Evolutionary conservation across 2,888 invertebrate genomes (phyloP).

Genomic region (Meloe dianella): DNA sequence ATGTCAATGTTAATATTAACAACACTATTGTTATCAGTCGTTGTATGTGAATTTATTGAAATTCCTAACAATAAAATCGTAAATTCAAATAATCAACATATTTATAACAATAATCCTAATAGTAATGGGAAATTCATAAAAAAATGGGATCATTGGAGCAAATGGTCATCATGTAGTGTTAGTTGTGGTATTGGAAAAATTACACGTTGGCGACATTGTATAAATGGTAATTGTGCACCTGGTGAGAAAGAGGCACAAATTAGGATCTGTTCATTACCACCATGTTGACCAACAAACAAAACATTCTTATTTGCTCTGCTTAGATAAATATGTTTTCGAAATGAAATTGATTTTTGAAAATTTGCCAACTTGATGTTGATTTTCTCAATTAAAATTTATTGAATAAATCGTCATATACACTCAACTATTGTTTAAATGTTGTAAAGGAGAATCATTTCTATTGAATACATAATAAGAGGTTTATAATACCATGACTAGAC

Average conservation of each 20-base stretch:
- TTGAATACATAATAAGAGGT: conserved; percentile 3
- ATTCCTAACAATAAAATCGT: not conserved
- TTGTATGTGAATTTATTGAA: conserved; percentile 17
- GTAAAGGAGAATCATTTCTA: conserved; percentile 1
- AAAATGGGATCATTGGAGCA: conserved; percentile 61
- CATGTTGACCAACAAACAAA: conserved; percentile 48
- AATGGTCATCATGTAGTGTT: conserved; percentile 61
- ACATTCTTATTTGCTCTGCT: not conserved
- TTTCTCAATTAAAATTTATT: no score
- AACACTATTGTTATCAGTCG: not conserved
- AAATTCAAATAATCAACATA: not conserved
- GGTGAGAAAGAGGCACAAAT: conserved; percentile 64
- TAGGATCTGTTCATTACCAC: conserved; percentile 59
- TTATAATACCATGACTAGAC: not conserved
- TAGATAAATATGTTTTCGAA: no score
- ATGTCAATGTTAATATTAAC: conserved; percentile 14
- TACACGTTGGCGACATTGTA: conserved; percentile 61
- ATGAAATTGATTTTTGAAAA: not conserved
- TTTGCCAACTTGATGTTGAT: not conserved
- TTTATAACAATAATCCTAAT: not conserved
- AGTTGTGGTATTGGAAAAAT: conserved; percentile 60
- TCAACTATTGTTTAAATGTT: not conserved
- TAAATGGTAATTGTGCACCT: conserved; percentile 57
- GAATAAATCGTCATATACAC: no score
- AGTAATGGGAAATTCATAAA: conserved; percentile 12